Conservation (phyloP, 64 coral and sea anemone species). For the Orbicella faveolata region DNA sequence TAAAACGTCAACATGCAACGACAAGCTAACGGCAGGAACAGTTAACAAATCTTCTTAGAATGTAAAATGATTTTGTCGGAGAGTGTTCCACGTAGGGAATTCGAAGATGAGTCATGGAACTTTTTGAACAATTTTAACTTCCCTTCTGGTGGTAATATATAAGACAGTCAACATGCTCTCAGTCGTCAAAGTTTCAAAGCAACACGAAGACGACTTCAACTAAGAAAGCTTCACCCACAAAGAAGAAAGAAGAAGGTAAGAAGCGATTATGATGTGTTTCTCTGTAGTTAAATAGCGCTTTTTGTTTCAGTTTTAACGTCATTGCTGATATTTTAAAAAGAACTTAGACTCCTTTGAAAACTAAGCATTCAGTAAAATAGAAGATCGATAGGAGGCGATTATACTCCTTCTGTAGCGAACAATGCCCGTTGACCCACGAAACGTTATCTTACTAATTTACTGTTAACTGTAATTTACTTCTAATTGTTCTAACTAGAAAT, state of each 20-base stretch:
- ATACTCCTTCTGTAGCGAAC: too few relatives aligned
- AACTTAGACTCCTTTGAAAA: too few relatives aligned
- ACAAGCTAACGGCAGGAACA: neutral
- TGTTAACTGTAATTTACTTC: neutral
- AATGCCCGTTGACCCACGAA: too few relatives aligned
- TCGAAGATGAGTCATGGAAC: neutral
- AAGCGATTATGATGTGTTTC: neutral
- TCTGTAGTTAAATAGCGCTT: neutral
- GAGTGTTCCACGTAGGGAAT: neutral
- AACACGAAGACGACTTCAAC: neutral
- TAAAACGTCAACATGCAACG: neutral
- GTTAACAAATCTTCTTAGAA: neutral
- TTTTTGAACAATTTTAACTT: neutral
- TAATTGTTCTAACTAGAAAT: neutral
- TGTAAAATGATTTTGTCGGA: neutral
- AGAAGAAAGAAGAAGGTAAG: neutral
- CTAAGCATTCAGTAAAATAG: too few relatives aligned
- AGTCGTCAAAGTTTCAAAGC: neutral
- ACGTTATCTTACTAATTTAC: too few relatives aligned
- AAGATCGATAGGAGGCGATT: too few relatives aligned
- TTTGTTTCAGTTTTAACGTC: neutral
- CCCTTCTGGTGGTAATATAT: too few relatives aligned
- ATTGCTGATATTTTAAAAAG: too few relatives aligned
- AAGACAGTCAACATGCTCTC: too few relatives aligned
- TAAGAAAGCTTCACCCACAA: neutral